Conservation (phyloP, 2,888 invertebrate species). For the Drosophila multiciliata region DNA sequence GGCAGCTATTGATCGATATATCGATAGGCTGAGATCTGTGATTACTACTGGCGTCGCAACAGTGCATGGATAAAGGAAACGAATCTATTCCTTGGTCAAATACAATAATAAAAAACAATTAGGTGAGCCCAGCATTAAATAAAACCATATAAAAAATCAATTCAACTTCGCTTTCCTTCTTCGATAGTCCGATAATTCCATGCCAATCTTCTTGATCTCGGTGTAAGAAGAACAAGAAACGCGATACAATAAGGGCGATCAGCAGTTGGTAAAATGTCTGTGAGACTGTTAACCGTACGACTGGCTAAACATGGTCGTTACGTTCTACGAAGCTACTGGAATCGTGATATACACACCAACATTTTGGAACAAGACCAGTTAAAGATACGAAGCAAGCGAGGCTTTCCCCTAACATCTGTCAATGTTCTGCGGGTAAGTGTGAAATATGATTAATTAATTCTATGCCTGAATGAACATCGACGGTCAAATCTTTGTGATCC, state of each 20-base stretch:
- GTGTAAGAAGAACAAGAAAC: constrained; percentile 8
- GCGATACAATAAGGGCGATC: constrained; percentile 8
- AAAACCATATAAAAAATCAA: neutral
- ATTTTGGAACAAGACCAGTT: constrained; percentile 85
- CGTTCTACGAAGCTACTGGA: constrained; percentile 86
- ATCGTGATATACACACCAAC: constrained; percentile 86
- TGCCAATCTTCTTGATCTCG: constrained; percentile 23
- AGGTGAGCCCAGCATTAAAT: constrained; percentile 37
- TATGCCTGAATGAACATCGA: constrained; percentile 1
- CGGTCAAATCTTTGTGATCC: neutral
- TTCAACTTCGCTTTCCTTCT: neutral
- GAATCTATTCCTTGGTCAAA: constrained; percentile 4
- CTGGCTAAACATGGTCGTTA: constrained; percentile 88
- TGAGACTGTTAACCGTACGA: constrained; percentile 86
- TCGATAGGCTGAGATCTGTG: constrained; percentile 40
- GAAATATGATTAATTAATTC: constrained; percentile 28
- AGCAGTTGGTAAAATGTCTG: constrained; percentile 85
- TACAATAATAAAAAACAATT: constrained; percentile 6
- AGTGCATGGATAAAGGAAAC: constrained; percentile 24
- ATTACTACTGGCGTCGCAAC: constrained; percentile 34
- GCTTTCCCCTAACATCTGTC: constrained; percentile 72
- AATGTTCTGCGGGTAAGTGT: constrained; percentile 79
- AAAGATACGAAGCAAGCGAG: constrained; percentile 80
- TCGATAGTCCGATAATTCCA: neutral
- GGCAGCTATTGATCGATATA: constrained; percentile 28